Evolutionary conservation across 2,797 vertebrate genomes (phyloP).

Genomic region (Falco columbarius): DNA sequence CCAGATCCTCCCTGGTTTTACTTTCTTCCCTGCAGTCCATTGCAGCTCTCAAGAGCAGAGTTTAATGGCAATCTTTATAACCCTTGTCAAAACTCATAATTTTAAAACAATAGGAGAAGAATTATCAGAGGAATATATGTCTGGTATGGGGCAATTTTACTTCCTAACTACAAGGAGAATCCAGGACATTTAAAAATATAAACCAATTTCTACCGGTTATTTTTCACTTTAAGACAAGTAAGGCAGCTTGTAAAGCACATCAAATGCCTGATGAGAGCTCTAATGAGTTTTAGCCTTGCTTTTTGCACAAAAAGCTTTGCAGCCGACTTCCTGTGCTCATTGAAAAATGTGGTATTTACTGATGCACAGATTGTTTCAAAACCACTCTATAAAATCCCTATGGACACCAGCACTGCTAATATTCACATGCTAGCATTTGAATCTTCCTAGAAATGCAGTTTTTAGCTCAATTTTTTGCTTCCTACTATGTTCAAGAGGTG

Average conservation of each 20-base stretch:
- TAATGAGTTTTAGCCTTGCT: constrained; percentile 64
- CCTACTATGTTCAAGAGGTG: neutral
- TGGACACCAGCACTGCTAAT: constrained; percentile 28
- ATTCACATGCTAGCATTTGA: neutral
- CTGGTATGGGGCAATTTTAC: constrained; percentile 14
- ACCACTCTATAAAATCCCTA: constrained; percentile 53
- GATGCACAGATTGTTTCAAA: constrained; percentile 45
- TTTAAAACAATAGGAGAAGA: constrained; percentile 2
- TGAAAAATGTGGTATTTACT: constrained; percentile 53
- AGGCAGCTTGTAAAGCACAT: constrained; percentile 38
- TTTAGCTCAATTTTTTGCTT: constrained; percentile 11
- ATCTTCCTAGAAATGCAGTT: neutral
- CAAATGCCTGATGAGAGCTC: constrained; percentile 52
- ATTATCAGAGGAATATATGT: neutral
- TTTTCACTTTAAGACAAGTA: constrained; percentile 42
- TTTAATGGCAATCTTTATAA: constrained; percentile 21
- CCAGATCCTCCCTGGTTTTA: neutral
- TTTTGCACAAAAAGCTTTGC: constrained; percentile 61
- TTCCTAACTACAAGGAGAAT: constrained; percentile 18
- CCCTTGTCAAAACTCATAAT: constrained; percentile 39
- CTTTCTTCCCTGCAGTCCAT: neutral
- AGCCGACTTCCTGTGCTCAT: constrained; percentile 40
- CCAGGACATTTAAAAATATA: constrained; percentile 36
- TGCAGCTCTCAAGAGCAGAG: neutral
- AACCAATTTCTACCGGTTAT: constrained; percentile 39